Percentiles rank a stretch among this genome's conserved stretches.
These are phyloP conservation scores for Pachydiplax longipennis DNA, from an alignment of 2,888 invertebrate genomes.

Conservation along the genomic window DNA sequence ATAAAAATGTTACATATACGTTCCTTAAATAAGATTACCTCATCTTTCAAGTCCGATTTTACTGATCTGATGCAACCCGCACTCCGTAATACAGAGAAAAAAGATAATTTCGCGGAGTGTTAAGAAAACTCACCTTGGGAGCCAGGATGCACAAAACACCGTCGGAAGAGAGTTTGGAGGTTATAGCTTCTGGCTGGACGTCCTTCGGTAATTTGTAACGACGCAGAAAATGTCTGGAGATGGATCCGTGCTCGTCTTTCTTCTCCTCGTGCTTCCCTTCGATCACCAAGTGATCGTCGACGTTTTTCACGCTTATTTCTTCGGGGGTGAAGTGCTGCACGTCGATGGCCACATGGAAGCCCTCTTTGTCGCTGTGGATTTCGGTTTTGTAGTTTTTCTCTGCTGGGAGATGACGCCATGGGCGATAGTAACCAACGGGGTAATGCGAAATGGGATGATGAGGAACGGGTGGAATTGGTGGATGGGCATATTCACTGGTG, in stretches of 20 bases:
- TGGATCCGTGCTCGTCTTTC: constrained; percentile 61
- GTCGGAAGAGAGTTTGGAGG: constrained; percentile 58
- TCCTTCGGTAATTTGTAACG: constrained; percentile 61
- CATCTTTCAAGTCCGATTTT: no score
- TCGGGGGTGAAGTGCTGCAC: constrained; percentile 60
- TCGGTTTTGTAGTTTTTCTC: constrained; percentile 51
- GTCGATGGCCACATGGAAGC: constrained; percentile 56
- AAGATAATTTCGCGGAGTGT: no score
- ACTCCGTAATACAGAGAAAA: no score
- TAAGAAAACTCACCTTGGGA: constrained; percentile 51
- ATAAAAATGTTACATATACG: no score
- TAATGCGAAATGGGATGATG: not conserved
- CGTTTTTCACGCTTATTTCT: constrained; percentile 59
- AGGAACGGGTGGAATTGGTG: not conserved
- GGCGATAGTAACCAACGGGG: constrained; percentile 51
- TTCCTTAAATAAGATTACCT: no score
- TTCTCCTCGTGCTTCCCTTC: constrained; percentile 64
- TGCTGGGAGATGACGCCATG: constrained; percentile 49
- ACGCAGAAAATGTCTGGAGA: constrained; percentile 62
- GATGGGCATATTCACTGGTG: no score
- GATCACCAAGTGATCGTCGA: constrained; percentile 57
- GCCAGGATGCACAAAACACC: constrained; percentile 58
- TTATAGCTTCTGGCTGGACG: constrained; percentile 56
- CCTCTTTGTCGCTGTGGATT: constrained; percentile 50
- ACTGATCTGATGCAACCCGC: no score